A percentile compares a stretch with the other conserved stretches of the same genome.
Evolutionary conservation across 1,140 invertebrate species (phyloP).

Genomic region (Polyergus mexicanus): DNA sequence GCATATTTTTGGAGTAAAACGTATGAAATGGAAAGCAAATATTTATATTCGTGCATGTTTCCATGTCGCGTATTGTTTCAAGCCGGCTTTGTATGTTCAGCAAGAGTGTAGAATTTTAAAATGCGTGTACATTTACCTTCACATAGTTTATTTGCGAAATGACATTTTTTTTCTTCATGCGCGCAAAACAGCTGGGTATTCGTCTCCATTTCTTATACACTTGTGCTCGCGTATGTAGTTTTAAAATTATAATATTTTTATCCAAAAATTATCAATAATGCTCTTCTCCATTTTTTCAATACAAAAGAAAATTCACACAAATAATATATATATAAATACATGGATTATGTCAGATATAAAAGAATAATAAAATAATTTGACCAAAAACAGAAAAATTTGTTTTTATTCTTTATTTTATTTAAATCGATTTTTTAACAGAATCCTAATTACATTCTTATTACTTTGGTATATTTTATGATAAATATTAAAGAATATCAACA

Average conservation of each 20-base stretch:
- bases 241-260: constrained; percentile 27
- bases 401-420: neutral
- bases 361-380: neutral
- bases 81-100: constrained; percentile 45
- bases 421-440: neutral
- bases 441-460: neutral
- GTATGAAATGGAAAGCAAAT: constrained; percentile 63
- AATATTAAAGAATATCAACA: neutral
- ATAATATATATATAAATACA: neutral
- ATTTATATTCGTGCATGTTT: constrained; percentile 57
- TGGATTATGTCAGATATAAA: neutral
- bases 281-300: neutral
- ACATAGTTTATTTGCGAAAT: constrained; percentile 55
- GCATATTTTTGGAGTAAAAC: constrained; percentile 41
- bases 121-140: constrained; percentile 58
- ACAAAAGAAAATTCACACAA: neutral
- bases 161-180: constrained; percentile 40
- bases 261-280: constrained; percentile 11
- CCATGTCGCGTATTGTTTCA: constrained; percentile 54
- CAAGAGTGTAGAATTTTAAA: constrained; percentile 53
- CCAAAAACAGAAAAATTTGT: neutral
- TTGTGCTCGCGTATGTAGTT: constrained; percentile 1
- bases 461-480: neutral
- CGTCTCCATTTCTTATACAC: constrained; percentile 1
- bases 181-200: constrained; percentile 13